phyloP scores from a whole-genome alignment of 2,888 invertebrate species.

The Synanthedon formicaeformis region DNA sequence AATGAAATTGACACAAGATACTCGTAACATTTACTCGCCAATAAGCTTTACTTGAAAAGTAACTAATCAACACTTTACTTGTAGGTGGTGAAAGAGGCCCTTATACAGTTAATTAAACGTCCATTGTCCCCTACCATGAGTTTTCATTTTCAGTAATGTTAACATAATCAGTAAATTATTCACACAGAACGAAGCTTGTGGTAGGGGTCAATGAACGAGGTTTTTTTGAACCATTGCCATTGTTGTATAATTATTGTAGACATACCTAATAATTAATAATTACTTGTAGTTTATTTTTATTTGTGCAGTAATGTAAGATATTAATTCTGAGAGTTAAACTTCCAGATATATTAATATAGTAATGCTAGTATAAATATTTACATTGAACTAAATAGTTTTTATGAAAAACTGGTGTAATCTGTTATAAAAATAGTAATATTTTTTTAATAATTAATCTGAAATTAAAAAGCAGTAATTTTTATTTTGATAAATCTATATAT shows the following conservation, averaged over 20 bases:
- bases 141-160: no score
- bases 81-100: no score
- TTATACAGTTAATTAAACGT: not conserved
- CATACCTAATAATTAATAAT: slow-evolving; percentile 21
- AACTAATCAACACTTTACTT: no score
- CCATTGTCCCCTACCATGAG: not conserved
- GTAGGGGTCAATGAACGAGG: not conserved
- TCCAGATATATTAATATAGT: slow-evolving; percentile 17
- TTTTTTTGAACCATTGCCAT: slow-evolving; percentile 43
- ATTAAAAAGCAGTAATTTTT: no score
- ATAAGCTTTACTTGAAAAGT: no score
- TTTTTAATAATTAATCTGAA: not conserved
- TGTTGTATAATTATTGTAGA: slow-evolving; percentile 21
- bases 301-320: slow-evolving; percentile 22
- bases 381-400: slow-evolving; percentile 14
- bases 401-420: slow-evolving; percentile 25
- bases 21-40: no score
- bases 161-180: no score
- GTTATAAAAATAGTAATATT: slow-evolving; percentile 24
- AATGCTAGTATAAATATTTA: not conserved
- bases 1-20: no score
- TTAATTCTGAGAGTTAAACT: slow-evolving; percentile 37
- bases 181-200: no score
- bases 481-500: no score
- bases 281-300: slow-evolving; percentile 12